These are phyloP conservation scores for Cyprinodon tularosa DNA, from an alignment of 2,113 vertebrate genomes.

Conservation along the genomic window DNA sequence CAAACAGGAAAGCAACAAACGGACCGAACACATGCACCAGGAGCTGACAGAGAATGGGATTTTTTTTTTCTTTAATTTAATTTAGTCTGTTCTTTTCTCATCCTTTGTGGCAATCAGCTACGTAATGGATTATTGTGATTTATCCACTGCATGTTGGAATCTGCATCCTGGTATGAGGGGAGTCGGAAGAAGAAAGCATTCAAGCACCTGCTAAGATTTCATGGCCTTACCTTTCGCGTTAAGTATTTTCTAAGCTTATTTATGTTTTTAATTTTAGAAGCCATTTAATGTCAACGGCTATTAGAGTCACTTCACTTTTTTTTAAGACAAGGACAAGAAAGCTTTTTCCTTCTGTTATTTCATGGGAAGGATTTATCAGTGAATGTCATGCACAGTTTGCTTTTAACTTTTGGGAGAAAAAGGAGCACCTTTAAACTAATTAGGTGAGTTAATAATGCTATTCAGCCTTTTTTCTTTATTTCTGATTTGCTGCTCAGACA, in stretches of 20 bases:
- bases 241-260: constrained; percentile 77
- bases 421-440: constrained; percentile 77
- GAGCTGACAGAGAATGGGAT: constrained; percentile 63
- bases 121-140: constrained; percentile 77
- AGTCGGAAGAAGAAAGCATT: constrained; percentile 80
- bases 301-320: constrained; percentile 74
- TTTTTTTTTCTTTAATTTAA: constrained; percentile 71
- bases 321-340: constrained; percentile 49
- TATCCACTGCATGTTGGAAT: constrained; percentile 76
- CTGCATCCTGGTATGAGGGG: constrained; percentile 83
- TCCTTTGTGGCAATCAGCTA: constrained; percentile 52
- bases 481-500: constrained; percentile 48
- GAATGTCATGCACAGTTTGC: constrained; percentile 47
- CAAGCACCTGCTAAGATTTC: constrained; percentile 84
- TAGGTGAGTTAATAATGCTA: constrained; percentile 80
- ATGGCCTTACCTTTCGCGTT: constrained; percentile 82
- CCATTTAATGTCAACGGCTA: constrained; percentile 85
- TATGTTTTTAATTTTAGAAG: constrained; percentile 82
- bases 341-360: constrained; percentile 50
- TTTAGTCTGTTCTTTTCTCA: constrained; percentile 59
- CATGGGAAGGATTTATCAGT: constrained; percentile 59
- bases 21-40: constrained; percentile 63
- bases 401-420: constrained; percentile 64
- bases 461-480: constrained; percentile 53
- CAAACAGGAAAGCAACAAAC: constrained; percentile 58